Evolutionary conservation across 2,888 invertebrate species (phyloP).

Genomic region (Drosophila melanosoma): DNA sequence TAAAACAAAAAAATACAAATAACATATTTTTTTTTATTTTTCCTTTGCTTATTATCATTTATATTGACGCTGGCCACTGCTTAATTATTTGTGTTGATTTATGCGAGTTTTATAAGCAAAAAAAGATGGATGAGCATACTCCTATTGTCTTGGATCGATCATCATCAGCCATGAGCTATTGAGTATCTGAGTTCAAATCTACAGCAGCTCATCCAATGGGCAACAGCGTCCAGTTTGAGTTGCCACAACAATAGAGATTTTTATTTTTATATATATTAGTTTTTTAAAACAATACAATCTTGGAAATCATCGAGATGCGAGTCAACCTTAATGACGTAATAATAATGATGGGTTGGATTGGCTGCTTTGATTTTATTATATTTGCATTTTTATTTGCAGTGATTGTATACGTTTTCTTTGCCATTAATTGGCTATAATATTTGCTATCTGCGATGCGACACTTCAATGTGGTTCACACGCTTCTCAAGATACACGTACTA

Average conservation of each 20-base stretch:
- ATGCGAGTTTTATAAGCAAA: constrained; percentile 72
- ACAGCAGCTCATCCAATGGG: constrained; percentile 1
- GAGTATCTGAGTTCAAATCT: constrained; percentile 10
- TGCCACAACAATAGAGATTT: constrained; percentile 27
- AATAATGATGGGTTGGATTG: constrained; percentile 57
- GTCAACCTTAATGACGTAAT: constrained; percentile 71
- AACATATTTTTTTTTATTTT: constrained; percentile 16
- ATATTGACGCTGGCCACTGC: constrained; percentile 51
- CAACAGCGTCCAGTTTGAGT: constrained; percentile 22
- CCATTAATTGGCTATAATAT: constrained; percentile 45
- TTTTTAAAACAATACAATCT: background rate
- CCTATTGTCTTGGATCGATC: constrained; percentile 44
- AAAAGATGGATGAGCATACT: constrained; percentile 15
- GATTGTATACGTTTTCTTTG: constrained; percentile 42
- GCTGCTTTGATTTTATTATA: constrained; percentile 33
- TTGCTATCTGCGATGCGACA: constrained; percentile 36
- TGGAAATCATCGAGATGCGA: constrained; percentile 18
- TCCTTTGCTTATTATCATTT: constrained; percentile 44
- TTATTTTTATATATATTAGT: background rate
- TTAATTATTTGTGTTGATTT: constrained; percentile 76
- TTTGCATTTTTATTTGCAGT: constrained; percentile 29
- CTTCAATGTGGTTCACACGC: constrained; percentile 63
- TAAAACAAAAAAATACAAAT: background rate
- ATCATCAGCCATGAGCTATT: constrained; percentile 8
- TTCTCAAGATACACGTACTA: constrained; percentile 11